Evolutionary conservation across 2,888 invertebrate species (phyloP).

Genomic region (Limnephilus lunatus): DNA sequence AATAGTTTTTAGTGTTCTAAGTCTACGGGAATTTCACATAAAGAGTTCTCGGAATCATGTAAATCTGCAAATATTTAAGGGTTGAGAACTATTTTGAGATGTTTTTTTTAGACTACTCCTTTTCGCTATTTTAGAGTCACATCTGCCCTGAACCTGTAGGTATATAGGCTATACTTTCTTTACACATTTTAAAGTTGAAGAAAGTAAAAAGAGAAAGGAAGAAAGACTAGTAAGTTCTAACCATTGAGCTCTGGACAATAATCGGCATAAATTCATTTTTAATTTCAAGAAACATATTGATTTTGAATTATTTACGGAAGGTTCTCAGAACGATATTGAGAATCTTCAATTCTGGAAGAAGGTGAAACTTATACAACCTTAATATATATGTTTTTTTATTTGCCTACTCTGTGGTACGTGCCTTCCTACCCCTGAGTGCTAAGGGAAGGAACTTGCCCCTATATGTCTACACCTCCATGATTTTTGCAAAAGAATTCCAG

Average conservation of each 20-base stretch:
- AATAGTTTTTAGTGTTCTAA: background rate
- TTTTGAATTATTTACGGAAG: too few species aligned
- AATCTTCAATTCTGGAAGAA: background rate
- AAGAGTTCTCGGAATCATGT: background rate
- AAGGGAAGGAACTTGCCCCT: background rate
- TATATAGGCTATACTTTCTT: background rate
- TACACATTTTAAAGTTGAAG: background rate
- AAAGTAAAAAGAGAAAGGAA: background rate
- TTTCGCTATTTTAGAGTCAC: background rate
- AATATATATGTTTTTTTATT: background rate
- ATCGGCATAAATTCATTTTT: background rate
- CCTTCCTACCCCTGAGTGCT: background rate
- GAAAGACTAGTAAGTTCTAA: background rate
- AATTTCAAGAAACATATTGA: background rate
- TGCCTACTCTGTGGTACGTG: background rate
- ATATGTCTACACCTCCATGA: background rate
- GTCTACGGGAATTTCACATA: background rate
- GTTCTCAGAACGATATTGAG: background rate
- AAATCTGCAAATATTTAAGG: background rate
- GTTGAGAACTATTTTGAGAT: background rate
- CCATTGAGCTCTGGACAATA: background rate
- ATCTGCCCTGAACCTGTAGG: background rate
- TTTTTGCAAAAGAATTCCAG: background rate
- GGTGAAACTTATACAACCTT: background rate
- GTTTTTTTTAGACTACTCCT: background rate